A percentile compares a stretch with the other conserved stretches of the same genome.
These are phyloP conservation scores for Helicoverpa armigera DNA, from an alignment of 1,140 invertebrate species.

Conservation along the genomic window DNA sequence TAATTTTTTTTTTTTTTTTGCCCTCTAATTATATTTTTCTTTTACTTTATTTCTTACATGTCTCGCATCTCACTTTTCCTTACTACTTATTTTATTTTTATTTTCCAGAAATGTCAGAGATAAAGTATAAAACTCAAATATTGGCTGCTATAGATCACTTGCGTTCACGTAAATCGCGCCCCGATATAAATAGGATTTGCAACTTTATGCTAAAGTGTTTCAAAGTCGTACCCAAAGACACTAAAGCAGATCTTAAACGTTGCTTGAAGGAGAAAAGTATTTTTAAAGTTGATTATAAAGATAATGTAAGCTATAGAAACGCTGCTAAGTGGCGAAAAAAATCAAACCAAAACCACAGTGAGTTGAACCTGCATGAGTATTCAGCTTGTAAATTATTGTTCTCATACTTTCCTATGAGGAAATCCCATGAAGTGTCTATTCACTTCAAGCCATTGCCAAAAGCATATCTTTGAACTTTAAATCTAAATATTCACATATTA, in stretches of 20 bases:
- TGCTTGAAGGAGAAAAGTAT: slow-evolving; percentile 92
- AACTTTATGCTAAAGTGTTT: slow-evolving; percentile 92
- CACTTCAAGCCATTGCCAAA: background rate
- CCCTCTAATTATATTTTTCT: background rate
- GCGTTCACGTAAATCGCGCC: slow-evolving; percentile 92
- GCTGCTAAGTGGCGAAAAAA: slow-evolving; percentile 90
- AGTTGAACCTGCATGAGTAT: slow-evolving; percentile 55
- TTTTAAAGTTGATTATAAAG: slow-evolving; percentile 95
- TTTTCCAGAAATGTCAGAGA: slow-evolving; percentile 84
- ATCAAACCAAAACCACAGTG: slow-evolving; percentile 75
- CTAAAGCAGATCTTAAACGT: slow-evolving; percentile 91
- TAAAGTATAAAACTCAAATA: slow-evolving; percentile 91
- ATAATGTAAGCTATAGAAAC: slow-evolving; percentile 94
- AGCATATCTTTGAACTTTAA: background rate
- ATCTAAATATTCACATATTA: background rate
- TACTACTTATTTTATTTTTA: slow-evolving; percentile 56
- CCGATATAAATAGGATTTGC: slow-evolving; percentile 93
- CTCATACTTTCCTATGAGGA: background rate
- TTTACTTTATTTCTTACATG: background rate
- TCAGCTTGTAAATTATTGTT: background rate
- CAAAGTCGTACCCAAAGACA: slow-evolving; percentile 90
- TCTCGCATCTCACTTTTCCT: background rate
- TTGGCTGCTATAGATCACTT: slow-evolving; percentile 95
- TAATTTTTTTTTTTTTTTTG: background rate
- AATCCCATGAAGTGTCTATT: background rate